Percentiles rank a stretch among this genome's conserved stretches.
Conservation (phyloP, 30 jellyfish, hydroid and myxozoan genomes). For the Aurelia aurita complex sp. Pacific region DNA sequence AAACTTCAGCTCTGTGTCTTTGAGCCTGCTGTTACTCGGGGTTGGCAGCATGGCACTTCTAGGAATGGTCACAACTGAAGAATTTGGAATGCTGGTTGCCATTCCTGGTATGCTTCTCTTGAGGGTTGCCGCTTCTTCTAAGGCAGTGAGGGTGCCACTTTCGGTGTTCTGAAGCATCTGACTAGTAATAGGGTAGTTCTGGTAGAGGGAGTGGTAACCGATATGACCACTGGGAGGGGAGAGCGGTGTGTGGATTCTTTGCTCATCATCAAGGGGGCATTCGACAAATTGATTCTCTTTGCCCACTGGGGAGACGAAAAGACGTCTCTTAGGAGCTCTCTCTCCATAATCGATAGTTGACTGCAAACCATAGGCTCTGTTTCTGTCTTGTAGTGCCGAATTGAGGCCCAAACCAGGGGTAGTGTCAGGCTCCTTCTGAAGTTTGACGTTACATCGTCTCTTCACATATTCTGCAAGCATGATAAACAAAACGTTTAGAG, state of each 20-base stretch:
- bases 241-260: slow-evolving; percentile 17
- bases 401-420: slow-evolving; percentile 33
- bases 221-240: slow-evolving; percentile 35
- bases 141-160: slow-evolving; percentile 29
- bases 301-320: slow-evolving; percentile 63
- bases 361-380: slow-evolving; percentile 24
- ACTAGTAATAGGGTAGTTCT: slow-evolving; percentile 36
- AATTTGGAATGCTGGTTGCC: neutral
- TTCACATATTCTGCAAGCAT: slow-evolving; percentile 56
- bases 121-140: slow-evolving; percentile 28
- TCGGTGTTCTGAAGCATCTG: slow-evolving; percentile 31
- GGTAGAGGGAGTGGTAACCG: slow-evolving; percentile 23
- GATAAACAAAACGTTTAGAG: no score
- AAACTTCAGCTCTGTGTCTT: slow-evolving; percentile 5
- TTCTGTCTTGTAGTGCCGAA: slow-evolving; percentile 36
- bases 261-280: slow-evolving; percentile 8
- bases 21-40: slow-evolving; percentile 12
- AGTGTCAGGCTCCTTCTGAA: slow-evolving; percentile 37
- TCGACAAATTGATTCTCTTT: slow-evolving; percentile 27
- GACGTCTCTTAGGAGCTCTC: slow-evolving; percentile 59
- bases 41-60: slow-evolving; percentile 64
- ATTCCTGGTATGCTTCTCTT: slow-evolving; percentile 12
- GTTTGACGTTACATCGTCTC: slow-evolving; percentile 71
- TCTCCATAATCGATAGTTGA: slow-evolving; percentile 56
- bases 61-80: slow-evolving; percentile 57